Conservation (phyloP, 2,113 vertebrate genomes). For the Steatornis caripensis region DNA sequence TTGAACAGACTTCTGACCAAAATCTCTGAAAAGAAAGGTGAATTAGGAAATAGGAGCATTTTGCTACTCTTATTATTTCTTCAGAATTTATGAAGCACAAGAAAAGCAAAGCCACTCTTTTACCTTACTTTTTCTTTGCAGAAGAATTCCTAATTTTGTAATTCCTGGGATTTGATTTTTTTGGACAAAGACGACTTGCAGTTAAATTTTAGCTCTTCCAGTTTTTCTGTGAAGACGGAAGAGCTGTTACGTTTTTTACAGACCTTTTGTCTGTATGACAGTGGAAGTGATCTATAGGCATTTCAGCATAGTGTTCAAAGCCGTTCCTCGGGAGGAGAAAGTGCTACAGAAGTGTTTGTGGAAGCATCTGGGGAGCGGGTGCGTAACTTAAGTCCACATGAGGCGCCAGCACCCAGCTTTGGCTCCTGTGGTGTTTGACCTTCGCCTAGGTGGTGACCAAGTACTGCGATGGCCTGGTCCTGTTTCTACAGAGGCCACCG, state of each 20-base stretch:
- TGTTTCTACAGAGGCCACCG: not conserved
- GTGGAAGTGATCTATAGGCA: not conserved
- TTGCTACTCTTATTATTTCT: not conserved
- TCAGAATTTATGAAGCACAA: not conserved
- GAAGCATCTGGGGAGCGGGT: not conserved
- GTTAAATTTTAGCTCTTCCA: not conserved
- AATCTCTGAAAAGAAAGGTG: not conserved
- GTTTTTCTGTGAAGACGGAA: not conserved
- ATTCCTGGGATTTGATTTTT: not conserved
- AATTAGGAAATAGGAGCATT: not conserved
- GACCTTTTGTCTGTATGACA: not conserved
- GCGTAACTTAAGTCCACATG: accelerated
- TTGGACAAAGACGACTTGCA: not conserved
- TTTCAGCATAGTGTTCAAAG: not conserved
- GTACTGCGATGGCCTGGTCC: not conserved
- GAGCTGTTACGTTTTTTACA: not conserved
- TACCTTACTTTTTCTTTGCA: not conserved
- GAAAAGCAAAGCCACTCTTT: not conserved
- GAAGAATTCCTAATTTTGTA: not conserved
- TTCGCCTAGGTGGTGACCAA: not conserved
- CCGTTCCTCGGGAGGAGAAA: not conserved
- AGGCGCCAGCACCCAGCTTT: not conserved
- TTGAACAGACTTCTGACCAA: not conserved
- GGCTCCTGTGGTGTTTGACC: not conserved
- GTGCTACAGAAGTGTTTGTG: not conserved